phyloP scores from a whole-genome alignment of 2,888 invertebrate species.

The Polia nebulosa region DNA sequence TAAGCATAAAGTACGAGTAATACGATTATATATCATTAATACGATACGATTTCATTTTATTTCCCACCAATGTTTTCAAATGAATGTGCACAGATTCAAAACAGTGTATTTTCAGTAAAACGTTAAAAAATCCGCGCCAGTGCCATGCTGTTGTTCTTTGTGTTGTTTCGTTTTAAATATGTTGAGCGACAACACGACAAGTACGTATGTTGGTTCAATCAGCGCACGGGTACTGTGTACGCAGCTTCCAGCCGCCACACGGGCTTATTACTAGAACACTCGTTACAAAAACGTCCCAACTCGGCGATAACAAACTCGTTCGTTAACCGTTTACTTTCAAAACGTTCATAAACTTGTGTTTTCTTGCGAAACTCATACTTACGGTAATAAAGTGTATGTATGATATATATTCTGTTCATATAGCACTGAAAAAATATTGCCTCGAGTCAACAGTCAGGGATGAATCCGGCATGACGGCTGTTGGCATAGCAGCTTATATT shows the following conservation, averaged over 20 bases:
- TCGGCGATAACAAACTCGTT: constrained; percentile 28
- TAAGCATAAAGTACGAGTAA: background rate
- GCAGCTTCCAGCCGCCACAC: constrained; percentile 3
- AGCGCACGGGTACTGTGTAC: background rate
- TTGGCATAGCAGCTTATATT: constrained; percentile 35
- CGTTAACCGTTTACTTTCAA: constrained; percentile 22
- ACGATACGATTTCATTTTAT: background rate
- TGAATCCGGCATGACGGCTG: constrained; percentile 39
- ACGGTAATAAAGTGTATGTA: constrained; percentile 54
- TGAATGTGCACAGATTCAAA: constrained; percentile 11
- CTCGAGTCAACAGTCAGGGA: constrained; percentile 39
- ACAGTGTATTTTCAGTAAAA: constrained; percentile 14
- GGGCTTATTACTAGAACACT: constrained; percentile 25
- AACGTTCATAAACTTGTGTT: constrained; percentile 52
- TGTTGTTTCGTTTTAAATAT: constrained; percentile 17
- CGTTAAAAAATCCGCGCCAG: background rate
- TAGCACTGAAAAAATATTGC: constrained; percentile 59
- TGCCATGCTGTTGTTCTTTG: background rate
- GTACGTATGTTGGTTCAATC: constrained; percentile 9
- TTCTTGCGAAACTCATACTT: constrained; percentile 52
- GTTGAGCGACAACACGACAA: background rate
- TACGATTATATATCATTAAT: too few species aligned
- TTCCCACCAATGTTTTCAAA: background rate
- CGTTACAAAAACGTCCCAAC: constrained; percentile 28
- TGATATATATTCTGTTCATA: constrained; percentile 54